A percentile compares a stretch with the other conserved stretches of the same genome.
phyloP scores from a whole-genome alignment of 2,113 vertebrate species.

The Lophochroa leadbeateri region DNA sequence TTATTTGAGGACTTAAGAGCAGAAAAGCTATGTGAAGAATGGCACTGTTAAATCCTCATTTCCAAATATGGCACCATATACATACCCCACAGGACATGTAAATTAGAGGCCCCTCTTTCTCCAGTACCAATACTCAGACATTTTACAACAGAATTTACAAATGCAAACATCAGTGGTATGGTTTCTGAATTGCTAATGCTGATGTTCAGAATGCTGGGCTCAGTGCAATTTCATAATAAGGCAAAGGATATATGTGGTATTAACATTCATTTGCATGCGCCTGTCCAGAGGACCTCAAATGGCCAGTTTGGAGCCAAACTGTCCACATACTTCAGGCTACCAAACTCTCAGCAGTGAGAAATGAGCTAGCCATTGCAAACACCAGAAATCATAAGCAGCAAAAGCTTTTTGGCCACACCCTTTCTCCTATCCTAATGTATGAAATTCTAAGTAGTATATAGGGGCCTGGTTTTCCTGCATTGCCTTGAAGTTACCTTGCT shows the following conservation, averaged over 20 bases:
- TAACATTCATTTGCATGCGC: rapidly evolving
- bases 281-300: background rate
- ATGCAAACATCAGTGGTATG: rapidly evolving
- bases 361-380: background rate
- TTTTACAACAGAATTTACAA: background rate
- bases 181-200: rapidly evolving
- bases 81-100: background rate
- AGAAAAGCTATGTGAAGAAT: conserved; percentile 45
- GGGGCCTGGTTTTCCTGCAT: background rate
- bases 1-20: background rate
- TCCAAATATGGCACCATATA: background rate
- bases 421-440: background rate
- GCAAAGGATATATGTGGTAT: rapidly evolving
- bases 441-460: background rate
- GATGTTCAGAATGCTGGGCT: background rate
- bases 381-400: background rate
- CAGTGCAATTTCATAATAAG: background rate
- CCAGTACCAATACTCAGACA: background rate
- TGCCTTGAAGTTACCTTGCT: background rate
- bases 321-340: background rate
- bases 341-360: background rate
- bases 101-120: background rate
- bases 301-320: background rate
- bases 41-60: background rate
- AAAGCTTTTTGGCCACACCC: conserved; percentile 12